Conservation (phyloP, 1,140 invertebrate genomes). For the Brachionus asplanchnoidis region DNA sequence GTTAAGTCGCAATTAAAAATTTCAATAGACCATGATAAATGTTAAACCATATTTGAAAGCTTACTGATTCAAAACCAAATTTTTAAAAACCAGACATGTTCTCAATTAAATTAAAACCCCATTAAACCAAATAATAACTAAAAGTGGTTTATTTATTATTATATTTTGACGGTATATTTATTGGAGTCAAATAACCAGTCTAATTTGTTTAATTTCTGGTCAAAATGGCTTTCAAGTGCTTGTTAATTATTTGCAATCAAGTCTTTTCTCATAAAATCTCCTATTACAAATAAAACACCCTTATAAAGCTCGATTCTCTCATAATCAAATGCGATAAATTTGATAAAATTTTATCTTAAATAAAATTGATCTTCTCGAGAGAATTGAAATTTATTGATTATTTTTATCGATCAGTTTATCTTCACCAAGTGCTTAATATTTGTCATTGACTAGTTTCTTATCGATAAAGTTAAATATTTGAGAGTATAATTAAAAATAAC, state of each 20-base stretch:
- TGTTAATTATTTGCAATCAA: conserved; percentile 9
- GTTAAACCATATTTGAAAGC: background rate
- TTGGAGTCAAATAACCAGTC: conserved; percentile 26
- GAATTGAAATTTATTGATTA: conserved; percentile 17
- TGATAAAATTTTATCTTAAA: background rate
- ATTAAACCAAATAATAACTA: background rate
- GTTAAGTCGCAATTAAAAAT: background rate
- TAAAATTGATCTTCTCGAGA: conserved; percentile 27
- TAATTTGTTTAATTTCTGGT: background rate
- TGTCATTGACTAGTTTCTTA: conserved; percentile 11
- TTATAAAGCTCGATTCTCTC: background rate
- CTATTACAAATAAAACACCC: background rate
- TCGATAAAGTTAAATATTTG: conserved; percentile 15
- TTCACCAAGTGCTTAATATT: conserved; percentile 17
- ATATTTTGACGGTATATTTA: background rate
- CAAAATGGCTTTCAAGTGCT: conserved; percentile 2
- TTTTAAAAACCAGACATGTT: background rate
- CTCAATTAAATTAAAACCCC: background rate
- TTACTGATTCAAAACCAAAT: background rate
- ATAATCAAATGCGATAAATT: background rate
- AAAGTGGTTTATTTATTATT: background rate
- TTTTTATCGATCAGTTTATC: conserved; percentile 24
- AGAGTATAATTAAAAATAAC: background rate
- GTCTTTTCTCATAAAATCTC: background rate
- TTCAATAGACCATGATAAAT: conserved; percentile 18